Percentiles rank a stretch among this genome's conserved stretches.
phyloP scores from a whole-genome alignment of 2,113 vertebrate genomes.

The Silurus glanis region DNA sequence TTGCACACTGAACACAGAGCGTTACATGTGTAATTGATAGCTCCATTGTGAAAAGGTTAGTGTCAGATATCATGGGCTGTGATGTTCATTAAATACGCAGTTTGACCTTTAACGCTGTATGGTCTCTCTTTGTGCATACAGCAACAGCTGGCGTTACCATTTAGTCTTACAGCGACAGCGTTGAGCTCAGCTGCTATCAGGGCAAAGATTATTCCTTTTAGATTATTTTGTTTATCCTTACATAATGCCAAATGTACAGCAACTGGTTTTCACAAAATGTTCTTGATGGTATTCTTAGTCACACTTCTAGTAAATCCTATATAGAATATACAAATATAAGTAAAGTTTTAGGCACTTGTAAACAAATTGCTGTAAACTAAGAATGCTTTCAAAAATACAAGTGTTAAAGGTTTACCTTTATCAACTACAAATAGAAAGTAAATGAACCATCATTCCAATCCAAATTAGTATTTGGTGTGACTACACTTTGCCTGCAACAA shows the following conservation, averaged over 20 bases:
- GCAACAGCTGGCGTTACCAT: not conserved
- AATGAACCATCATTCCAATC: too few relatives aligned
- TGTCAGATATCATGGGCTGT: constrained; percentile 14
- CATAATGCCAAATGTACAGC: not conserved
- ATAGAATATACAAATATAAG: too few relatives aligned
- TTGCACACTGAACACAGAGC: constrained; percentile 2
- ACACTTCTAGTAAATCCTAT: not conserved
- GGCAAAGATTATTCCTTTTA: not conserved
- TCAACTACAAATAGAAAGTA: too few relatives aligned
- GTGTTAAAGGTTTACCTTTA: too few relatives aligned
- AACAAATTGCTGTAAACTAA: not conserved
- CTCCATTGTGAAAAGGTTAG: constrained; percentile 7
- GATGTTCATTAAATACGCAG: constrained; percentile 14
- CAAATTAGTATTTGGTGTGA: too few relatives aligned
- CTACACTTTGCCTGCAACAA: too few relatives aligned
- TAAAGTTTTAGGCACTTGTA: too few relatives aligned
- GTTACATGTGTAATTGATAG: constrained; percentile 9
- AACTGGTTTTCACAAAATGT: not conserved
- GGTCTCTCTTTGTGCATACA: constrained; percentile 14
- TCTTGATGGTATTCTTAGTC: not conserved
- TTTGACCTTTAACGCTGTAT: constrained; percentile 26
- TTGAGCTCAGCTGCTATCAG: not conserved
- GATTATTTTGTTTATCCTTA: too few relatives aligned
- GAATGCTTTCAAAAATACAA: too few relatives aligned
- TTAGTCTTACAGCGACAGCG: not conserved